Evolutionary conservation across 92 coral and sea anemone species (phyloP).

Genomic region (Epizoanthus scotinus): DNA sequence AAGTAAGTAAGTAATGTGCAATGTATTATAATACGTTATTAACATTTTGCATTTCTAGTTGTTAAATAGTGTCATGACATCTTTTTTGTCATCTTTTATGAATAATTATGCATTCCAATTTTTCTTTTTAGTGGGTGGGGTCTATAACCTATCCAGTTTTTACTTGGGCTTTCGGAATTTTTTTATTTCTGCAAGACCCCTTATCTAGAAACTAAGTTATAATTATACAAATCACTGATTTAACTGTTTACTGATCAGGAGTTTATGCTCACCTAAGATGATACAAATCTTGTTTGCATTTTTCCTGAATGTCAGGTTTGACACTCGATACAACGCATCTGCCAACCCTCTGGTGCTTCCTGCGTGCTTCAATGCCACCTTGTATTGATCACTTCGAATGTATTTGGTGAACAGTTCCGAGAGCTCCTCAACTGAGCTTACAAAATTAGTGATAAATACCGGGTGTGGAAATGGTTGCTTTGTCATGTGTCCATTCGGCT

Average conservation of each 20-base stretch:
- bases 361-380: background rate
- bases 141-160: no score
- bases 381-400: background rate
- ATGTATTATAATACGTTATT: no score
- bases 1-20: no score
- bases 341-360: conserved; percentile 9
- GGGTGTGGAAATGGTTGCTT: background rate
- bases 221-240: background rate
- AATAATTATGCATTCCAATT: no score
- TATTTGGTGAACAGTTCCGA: background rate
- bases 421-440: conserved; percentile 20
- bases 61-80: no score
- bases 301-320: conserved; percentile 20
- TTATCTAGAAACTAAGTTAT: no score
- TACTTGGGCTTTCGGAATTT: no score
- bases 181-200: no score
- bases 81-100: no score
- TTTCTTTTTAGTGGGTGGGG: no score
- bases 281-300: conserved; percentile 26
- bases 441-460: conserved; percentile 3
- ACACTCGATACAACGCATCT: conserved; percentile 8
- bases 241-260: background rate
- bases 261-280: conserved; percentile 12
- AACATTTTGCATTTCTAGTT: no score
- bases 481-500: background rate